A percentile compares a stretch with the other conserved stretches of the same genome.
phyloP scores from a whole-genome alignment of 2,888 invertebrate species.

The Leptopilina syphax region DNA sequence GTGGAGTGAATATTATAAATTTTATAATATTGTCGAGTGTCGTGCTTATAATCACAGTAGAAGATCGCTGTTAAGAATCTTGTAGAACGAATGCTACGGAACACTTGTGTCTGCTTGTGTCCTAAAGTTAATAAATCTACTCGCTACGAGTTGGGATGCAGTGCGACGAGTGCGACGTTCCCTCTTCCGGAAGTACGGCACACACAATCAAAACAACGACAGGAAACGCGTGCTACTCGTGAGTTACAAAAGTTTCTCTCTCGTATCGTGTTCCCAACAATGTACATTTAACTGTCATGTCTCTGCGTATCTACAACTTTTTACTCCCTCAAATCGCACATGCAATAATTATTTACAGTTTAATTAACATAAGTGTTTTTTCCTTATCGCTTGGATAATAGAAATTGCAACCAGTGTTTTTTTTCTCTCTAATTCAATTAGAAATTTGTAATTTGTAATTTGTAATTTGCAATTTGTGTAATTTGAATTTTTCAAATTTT shows the following conservation, averaged over 20 bases:
- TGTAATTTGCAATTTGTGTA: neutral
- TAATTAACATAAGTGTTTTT: neutral
- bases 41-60: neutral
- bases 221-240: constrained; percentile 32
- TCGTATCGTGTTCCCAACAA: constrained; percentile 13
- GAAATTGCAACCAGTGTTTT: neutral
- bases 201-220: constrained; percentile 16
- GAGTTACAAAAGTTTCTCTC: constrained; percentile 16
- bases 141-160: constrained; percentile 15
- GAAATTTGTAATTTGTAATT: no score
- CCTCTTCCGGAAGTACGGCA: constrained; percentile 29
- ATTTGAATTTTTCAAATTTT: neutral
- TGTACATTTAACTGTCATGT: neutral
- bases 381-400: neutral
- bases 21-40: neutral
- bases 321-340: neutral
- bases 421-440: no score
- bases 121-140: constrained; percentile 13
- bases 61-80: constrained; percentile 27
- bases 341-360: neutral
- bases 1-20: neutral
- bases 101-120: neutral
- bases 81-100: constrained; percentile 3
- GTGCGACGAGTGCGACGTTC: constrained; percentile 11
- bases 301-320: neutral